These are phyloP conservation scores for Leistus spinibarbis DNA, from an alignment of 2,888 invertebrate species.

Conservation along the genomic window DNA sequence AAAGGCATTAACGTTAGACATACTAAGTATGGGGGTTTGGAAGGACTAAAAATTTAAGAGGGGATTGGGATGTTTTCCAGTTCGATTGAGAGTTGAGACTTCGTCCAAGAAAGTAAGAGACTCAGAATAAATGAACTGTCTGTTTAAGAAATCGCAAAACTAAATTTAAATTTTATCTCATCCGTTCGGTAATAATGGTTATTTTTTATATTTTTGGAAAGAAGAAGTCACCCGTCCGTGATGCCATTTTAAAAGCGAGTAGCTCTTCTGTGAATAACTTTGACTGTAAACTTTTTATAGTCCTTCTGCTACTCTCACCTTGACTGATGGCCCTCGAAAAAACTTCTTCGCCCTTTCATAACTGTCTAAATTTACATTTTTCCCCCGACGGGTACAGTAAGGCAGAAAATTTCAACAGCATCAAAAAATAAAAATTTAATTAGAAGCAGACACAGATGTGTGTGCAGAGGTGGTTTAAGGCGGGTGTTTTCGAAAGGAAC, in stretches of 20 bases:
- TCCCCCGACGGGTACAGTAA: background rate
- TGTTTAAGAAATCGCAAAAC: background rate
- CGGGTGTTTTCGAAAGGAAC: background rate
- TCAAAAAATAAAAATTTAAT: background rate
- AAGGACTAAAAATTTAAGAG: no score
- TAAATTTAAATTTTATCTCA: background rate
- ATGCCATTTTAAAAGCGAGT: no score
- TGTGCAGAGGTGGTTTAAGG: no score
- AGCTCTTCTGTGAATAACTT: background rate
- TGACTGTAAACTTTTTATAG: background rate
- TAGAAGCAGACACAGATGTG: background rate
- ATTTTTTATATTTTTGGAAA: background rate
- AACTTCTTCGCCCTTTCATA: background rate
- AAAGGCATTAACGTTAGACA: background rate
- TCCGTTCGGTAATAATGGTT: background rate
- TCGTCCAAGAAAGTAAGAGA: no score
- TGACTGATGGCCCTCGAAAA: background rate
- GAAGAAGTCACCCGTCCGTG: background rate
- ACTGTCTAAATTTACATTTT: conserved; percentile 9
- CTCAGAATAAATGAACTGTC: no score
- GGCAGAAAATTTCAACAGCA: background rate
- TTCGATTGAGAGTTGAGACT: no score
- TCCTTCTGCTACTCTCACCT: background rate
- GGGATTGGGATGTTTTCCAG: no score
- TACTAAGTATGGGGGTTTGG: no score